These are phyloP conservation scores for Neomonachus schauinslandi DNA, from an alignment of 2,113 vertebrate species.

Conservation along the genomic window DNA sequence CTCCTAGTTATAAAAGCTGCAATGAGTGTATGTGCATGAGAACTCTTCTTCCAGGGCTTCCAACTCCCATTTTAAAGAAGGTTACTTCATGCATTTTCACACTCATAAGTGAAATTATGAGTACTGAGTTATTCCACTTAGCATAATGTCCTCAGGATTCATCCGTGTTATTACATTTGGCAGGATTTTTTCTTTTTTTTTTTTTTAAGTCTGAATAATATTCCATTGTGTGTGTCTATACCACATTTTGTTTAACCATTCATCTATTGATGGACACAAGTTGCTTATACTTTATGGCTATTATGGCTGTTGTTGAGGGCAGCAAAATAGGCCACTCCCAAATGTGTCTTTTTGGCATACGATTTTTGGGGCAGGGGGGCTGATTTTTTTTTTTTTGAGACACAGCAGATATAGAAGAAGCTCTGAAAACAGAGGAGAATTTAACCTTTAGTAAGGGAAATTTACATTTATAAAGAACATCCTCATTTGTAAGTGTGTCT, in stretches of 20 bases:
- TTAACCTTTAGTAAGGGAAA: not conserved
- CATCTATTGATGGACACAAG: not conserved
- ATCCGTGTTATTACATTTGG: not conserved
- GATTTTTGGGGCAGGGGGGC: not conserved
- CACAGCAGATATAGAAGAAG: not conserved
- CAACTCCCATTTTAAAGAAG: not conserved
- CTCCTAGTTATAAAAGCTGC: not conserved
- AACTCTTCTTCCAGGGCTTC: not conserved
- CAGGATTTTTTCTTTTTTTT: not conserved
- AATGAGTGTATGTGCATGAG: not conserved
- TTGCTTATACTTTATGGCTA: not conserved
- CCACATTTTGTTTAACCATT: not conserved
- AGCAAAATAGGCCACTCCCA: not conserved
- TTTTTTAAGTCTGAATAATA: not conserved
- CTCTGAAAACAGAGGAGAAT: not conserved
- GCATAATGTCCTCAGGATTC: not conserved
- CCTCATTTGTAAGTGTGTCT: not conserved
- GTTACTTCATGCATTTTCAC: not conserved
- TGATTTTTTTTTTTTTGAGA: not conserved
- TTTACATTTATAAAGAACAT: not conserved
- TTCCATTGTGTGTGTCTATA: not conserved
- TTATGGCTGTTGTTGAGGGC: not conserved
- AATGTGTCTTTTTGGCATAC: not conserved
- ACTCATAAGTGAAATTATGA: not conserved
- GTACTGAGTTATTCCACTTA: not conserved